Conservation (phyloP, 2,888 invertebrate genomes). For the Volucella bombylans region DNA sequence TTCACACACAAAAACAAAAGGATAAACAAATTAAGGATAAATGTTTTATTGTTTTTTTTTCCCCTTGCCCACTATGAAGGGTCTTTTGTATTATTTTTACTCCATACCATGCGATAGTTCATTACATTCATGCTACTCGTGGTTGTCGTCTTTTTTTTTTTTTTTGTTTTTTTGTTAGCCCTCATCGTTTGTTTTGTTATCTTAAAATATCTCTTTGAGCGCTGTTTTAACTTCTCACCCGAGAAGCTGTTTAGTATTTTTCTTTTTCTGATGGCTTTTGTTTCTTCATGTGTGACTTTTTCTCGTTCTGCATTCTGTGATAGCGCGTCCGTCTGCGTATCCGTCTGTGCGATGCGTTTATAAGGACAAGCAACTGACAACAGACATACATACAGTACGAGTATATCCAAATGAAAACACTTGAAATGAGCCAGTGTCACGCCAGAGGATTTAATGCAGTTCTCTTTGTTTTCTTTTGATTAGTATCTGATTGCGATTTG, state of each 20-base stretch:
- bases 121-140: neutral
- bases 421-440: neutral
- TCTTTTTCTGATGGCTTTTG: neutral
- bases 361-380: conserved; percentile 23
- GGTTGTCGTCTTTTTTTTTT: neutral
- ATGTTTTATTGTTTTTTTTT: conserved; percentile 60
- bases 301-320: neutral
- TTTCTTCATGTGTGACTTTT: neutral
- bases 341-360: conserved; percentile 25
- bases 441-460: conserved; percentile 7
- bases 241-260: conserved; percentile 15
- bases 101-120: conserved; percentile 12
- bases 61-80: neutral
- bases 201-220: conserved; percentile 46
- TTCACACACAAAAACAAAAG: conserved; percentile 54
- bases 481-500: conserved; percentile 32
- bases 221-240: conserved; percentile 46
- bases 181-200: conserved; percentile 35
- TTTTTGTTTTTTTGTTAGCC: neutral
- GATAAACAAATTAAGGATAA: conserved; percentile 71
- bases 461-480: neutral
- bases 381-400: no score
- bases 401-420: conserved; percentile 18
- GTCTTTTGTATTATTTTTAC: conserved; percentile 30
- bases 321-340: neutral